Evolutionary conservation across 2,888 invertebrate genomes (phyloP).

Genomic region (Ptychoptera contaminata): DNA sequence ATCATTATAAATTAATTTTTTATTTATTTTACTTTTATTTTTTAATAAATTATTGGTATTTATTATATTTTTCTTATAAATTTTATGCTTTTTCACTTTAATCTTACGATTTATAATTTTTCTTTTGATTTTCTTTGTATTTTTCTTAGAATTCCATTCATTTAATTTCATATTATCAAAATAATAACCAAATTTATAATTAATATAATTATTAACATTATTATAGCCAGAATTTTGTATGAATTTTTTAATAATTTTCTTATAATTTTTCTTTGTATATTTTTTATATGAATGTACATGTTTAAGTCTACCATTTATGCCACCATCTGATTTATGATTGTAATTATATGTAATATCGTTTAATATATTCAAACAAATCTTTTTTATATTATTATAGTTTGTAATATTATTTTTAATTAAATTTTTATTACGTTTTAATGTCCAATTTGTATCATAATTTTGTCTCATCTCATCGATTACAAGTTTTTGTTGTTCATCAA

Average conservation of each 20-base stretch:
- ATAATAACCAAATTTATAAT: conserved; percentile 24
- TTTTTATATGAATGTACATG: neutral
- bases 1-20: conserved; percentile 7
- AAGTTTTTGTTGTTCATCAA: too few relatives aligned
- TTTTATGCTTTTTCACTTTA: neutral
- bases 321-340: too few relatives aligned
- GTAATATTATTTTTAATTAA: too few relatives aligned
- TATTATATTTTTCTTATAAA: neutral
- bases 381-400: too few relatives aligned
- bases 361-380: too few relatives aligned
- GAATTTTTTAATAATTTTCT: conserved; percentile 21
- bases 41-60: neutral
- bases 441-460: too few relatives aligned
- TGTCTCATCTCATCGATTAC: too few relatives aligned
- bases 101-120: too few relatives aligned
- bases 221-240: conserved; percentile 19
- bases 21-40: neutral
- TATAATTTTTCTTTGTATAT: conserved; percentile 17
- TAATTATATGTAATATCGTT: too few relatives aligned
- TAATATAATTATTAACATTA: conserved; percentile 20
- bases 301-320: neutral
- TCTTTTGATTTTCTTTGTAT: too few relatives aligned
- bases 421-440: too few relatives aligned
- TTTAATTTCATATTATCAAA: conserved; percentile 11
- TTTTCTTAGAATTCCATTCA: neutral